A percentile compares a stretch with the other conserved stretches of the same genome.
Evolutionary conservation across 2,888 invertebrate species (phyloP).

Genomic region (Chrysolina haemoptera): DNA sequence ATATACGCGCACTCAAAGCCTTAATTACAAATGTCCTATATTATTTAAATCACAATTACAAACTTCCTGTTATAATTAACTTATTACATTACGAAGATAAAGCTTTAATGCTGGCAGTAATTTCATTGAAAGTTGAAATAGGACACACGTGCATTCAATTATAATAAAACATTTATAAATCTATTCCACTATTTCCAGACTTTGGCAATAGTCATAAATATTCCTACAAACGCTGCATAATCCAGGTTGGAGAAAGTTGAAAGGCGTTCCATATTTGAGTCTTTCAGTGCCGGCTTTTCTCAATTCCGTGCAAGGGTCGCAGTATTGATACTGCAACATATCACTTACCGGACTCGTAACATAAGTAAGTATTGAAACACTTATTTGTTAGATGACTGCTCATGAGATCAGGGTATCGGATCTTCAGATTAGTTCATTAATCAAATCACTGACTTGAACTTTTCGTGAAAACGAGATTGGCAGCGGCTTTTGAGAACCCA

Average conservation of each 20-base stretch:
- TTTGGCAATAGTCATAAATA: constrained; percentile 61
- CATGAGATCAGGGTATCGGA: no score
- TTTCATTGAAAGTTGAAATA: constrained; percentile 68
- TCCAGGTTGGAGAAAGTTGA: constrained; percentile 45
- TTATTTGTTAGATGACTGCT: no score
- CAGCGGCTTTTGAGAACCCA: no score
- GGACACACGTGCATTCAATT: constrained; percentile 68
- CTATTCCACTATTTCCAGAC: constrained; percentile 64
- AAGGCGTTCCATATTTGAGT: constrained; percentile 32
- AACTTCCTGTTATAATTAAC: constrained; percentile 68
- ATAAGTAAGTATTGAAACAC: no score
- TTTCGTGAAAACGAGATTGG: no score
- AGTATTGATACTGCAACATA: no score
- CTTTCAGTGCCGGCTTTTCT: constrained; percentile 9
- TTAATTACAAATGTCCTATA: constrained; percentile 68
- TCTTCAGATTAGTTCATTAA: no score
- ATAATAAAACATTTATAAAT: constrained; percentile 68
- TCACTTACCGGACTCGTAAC: no score
- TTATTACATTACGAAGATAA: constrained; percentile 68
- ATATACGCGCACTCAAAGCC: constrained; percentile 62
- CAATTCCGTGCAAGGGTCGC: neutral
- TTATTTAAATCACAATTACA: constrained; percentile 70
- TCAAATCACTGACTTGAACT: no score
- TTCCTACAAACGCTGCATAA: constrained; percentile 54
- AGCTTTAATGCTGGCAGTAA: constrained; percentile 68